phyloP scores from a whole-genome alignment of 2,888 invertebrate species.

The Teleiodes luculella region DNA sequence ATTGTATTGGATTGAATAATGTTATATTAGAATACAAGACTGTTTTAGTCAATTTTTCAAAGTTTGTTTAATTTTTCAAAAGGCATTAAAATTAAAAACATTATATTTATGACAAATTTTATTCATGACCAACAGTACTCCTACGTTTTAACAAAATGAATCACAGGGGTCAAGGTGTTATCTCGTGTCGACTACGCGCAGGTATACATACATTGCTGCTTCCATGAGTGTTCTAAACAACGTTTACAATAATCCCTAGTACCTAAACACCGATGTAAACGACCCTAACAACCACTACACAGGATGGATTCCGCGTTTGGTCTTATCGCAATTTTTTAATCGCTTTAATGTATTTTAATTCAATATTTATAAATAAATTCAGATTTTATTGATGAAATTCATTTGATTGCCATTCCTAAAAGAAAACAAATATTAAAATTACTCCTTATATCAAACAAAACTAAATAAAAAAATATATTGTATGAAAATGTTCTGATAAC shows the following conservation, averaged over 20 bases:
- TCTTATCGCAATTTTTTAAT: no score
- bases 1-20: conserved; percentile 12
- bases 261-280: conserved; percentile 50
- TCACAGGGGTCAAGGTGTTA: conserved; percentile 73
- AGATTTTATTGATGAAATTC: no score
- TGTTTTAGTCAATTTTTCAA: conserved; percentile 47
- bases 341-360: no score
- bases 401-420: no score
- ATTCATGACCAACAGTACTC: conserved; percentile 65
- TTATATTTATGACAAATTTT: conserved; percentile 52
- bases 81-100: conserved; percentile 28
- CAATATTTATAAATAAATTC: no score
- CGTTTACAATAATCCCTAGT: conserved; percentile 21
- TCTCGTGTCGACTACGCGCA: conserved; percentile 55
- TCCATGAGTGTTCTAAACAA: conserved; percentile 43
- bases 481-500: neutral
- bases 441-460: no score
- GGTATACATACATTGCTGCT: conserved; percentile 37
- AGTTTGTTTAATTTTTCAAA: conserved; percentile 26
- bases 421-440: no score
- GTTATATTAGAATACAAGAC: conserved; percentile 35
- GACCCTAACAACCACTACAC: conserved; percentile 28
- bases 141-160: conserved; percentile 72
- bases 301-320: neutral
- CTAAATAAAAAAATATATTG: neutral